A percentile compares a stretch with the other conserved stretches of the same genome.
These are phyloP conservation scores for Chalcosyrphus nemorum DNA, from an alignment of 2,888 invertebrate genomes.

Conservation along the genomic window DNA sequence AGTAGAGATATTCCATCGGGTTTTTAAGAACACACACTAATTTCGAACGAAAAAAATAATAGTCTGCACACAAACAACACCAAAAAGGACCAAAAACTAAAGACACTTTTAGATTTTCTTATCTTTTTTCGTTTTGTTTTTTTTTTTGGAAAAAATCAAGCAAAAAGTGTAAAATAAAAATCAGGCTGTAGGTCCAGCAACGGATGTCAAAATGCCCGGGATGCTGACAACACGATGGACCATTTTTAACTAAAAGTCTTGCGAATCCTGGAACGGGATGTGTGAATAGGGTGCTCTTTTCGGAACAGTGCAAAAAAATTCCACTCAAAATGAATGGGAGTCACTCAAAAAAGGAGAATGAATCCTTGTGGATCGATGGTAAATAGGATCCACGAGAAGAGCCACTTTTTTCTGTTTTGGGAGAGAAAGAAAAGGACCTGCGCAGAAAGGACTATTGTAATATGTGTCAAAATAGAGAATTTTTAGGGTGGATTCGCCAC, in stretches of 20 bases:
- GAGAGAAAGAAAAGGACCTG: neutral
- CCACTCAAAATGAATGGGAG: conserved; percentile 33
- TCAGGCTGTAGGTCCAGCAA: conserved; percentile 59
- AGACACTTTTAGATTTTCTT: neutral
- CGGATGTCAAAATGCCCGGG: conserved; percentile 76
- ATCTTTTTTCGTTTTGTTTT: no score
- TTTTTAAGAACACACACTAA: neutral
- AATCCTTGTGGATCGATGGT: conserved; percentile 11
- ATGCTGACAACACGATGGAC: conserved; percentile 81
- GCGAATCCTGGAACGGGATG: conserved; percentile 44
- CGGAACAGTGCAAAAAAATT: conserved; percentile 8
- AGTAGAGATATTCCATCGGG: neutral
- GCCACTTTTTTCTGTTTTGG: no score
- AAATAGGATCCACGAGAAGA: neutral
- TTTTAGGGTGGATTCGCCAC: conserved; percentile 2
- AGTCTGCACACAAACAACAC: conserved; percentile 5
- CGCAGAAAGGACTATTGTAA: conserved; percentile 10
- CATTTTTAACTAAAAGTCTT: conserved; percentile 80
- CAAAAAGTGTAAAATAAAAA: conserved; percentile 33
- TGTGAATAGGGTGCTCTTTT: neutral
- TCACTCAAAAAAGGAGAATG: no score
- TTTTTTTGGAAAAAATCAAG: neutral
- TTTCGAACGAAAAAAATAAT: neutral
- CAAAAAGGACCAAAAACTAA: conserved; percentile 8
- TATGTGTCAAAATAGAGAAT: conserved; percentile 49